These are phyloP conservation scores for Scolopax mira DNA, from an alignment of 2,113 vertebrate genomes.

Conservation along the genomic window DNA sequence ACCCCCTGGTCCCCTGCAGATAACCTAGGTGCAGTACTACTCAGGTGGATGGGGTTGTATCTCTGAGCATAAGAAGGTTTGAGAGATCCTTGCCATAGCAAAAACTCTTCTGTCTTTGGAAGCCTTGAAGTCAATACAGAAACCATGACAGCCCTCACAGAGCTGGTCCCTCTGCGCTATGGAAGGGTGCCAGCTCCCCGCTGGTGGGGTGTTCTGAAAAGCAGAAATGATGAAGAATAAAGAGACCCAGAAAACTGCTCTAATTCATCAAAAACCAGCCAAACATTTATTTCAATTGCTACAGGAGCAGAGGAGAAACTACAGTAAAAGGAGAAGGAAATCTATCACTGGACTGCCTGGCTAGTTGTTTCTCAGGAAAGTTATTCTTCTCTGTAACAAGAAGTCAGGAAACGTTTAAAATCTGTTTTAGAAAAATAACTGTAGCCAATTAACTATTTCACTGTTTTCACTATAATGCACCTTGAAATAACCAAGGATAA, in stretches of 20 bases:
- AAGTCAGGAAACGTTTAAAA: not conserved
- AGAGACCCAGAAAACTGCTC: not conserved
- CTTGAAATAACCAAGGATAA: not conserved
- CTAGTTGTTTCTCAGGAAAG: not conserved
- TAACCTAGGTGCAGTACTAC: not conserved
- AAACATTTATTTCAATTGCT: not conserved
- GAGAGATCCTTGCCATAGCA: not conserved
- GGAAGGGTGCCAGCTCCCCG: not conserved
- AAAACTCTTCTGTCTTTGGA: not conserved
- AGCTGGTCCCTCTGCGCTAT: not conserved
- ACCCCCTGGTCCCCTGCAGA: not conserved
- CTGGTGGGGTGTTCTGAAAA: not conserved
- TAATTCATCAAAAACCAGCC: rapidly evolving
- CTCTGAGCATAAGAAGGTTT: not conserved
- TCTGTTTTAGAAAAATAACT: not conserved
- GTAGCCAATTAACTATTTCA: not conserved
- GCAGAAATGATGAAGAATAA: not conserved
- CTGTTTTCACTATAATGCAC: not conserved
- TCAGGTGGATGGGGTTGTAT: not conserved
- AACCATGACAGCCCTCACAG: not conserved
- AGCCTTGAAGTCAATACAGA: not conserved
- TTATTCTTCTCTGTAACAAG: not conserved
- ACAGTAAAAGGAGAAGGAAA: not conserved
- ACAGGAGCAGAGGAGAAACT: not conserved
- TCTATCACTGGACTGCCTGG: not conserved